Base-by-base conservation (phyloP, 1,140 invertebrate species). In the Penaeus indicus region DNA sequence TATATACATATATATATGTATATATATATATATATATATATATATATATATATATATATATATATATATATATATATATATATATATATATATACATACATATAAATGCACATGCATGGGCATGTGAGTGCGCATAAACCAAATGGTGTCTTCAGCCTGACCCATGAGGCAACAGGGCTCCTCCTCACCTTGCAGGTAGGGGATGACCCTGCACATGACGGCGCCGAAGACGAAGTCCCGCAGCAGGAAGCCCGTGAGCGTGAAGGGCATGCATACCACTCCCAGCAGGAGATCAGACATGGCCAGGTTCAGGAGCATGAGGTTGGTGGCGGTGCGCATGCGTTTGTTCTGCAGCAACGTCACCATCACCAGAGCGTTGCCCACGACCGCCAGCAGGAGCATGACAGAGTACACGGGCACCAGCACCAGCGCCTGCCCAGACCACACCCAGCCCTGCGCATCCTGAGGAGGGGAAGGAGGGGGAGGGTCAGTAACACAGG, bases 311-410 rank as follows among this genome's bases (percentile, higher is more conserved):
- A 97, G 93, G 47, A 97, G 94, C 92, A 97, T 97, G 11, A 97
- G 95, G 92, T 97, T 97, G 10, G 97, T 97, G 10, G 97, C 96
- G 0, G 96, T 97, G 78, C 96, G 93, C 97, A 97, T 97, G 89
- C 96, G 93, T 91, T 95, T 95, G 92, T 97, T 97, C 91, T 96
- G 95, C 0, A 96, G 94, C 62, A 97, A 92, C 0, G 96, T 97
- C 3, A 96, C 94, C 67, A 97, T 95, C 7, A 97, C 96, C 84
- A 97, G 92, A 11, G 95, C 94, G 92, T 97, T 97, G 0, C 97
- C 97, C 4, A 96, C 93, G 80, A 97, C 94, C 0, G 96, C 95
- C 69, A 97, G 94, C 16, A 97, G 91, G 92, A 97, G 96, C 85
- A 97, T 97, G 1, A 95, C 92, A 62, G 95, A 94, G 92, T 97